These are phyloP conservation scores for Chinchilla lanigera DNA, from an alignment of 2,113 vertebrate species.

Conservation along the genomic window DNA sequence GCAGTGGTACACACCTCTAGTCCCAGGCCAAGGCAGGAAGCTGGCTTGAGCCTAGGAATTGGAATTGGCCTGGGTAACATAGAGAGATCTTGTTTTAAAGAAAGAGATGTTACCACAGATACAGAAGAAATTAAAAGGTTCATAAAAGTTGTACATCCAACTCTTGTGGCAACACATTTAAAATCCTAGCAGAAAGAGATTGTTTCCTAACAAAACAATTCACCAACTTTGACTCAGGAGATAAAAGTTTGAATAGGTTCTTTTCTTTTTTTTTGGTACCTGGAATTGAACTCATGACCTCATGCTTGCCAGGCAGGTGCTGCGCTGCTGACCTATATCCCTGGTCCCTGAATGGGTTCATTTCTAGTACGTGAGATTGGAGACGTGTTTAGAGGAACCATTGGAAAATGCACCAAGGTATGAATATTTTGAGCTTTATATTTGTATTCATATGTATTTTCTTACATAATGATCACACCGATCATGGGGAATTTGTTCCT, in stretches of 20 bases:
- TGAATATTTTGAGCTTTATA: background rate
- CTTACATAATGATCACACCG: background rate
- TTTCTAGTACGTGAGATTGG: background rate
- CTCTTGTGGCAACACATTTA: background rate
- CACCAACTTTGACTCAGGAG: background rate
- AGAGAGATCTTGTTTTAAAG: background rate
- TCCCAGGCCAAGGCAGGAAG: no score
- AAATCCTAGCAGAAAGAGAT: background rate
- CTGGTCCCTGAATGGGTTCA: no score
- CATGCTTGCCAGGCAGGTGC: no score
- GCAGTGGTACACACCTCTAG: no score
- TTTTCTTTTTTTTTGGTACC: no score
- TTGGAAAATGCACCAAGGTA: background rate
- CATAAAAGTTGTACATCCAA: background rate
- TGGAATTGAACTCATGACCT: no score
- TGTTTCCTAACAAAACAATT: background rate
- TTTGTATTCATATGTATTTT: background rate
- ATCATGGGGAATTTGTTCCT: background rate
- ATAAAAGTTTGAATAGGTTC: background rate
- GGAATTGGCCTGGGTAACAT: background rate
- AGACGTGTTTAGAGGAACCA: background rate
- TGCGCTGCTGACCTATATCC: no score
- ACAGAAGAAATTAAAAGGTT: background rate
- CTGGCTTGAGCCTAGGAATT: no score
- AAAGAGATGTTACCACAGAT: background rate